Conservation (phyloP, 2,797 vertebrate species). For the Rhynchotus rufescens region DNA sequence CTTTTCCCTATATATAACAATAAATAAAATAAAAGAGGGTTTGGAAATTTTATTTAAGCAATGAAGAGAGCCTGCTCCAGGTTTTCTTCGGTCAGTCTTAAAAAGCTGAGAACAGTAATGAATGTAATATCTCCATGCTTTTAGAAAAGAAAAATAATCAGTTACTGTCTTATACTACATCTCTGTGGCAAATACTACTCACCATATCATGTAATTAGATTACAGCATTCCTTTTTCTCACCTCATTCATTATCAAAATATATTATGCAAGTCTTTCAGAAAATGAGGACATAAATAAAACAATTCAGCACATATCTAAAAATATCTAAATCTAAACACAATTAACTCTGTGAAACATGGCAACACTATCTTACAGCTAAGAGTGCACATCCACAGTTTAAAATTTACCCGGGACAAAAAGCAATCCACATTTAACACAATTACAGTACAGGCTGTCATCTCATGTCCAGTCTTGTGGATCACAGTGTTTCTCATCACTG, state of each 20-base stretch:
- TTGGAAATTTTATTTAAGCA: neutral
- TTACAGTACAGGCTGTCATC: neutral
- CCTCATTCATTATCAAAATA: neutral
- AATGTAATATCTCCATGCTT: neutral
- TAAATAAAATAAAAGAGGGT: neutral
- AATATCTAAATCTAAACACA: neutral
- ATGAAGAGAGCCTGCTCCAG: neutral
- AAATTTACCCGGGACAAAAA: neutral
- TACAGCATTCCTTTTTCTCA: neutral
- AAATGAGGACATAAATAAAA: neutral
- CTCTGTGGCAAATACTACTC: neutral
- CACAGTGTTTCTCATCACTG: neutral
- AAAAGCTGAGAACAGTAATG: neutral
- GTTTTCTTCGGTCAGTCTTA: neutral
- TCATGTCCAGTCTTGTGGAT: neutral
- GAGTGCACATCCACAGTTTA: neutral
- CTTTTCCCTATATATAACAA: neutral
- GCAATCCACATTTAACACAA: neutral
- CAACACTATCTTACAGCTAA: neutral
- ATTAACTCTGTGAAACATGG: neutral
- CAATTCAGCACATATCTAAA: neutral
- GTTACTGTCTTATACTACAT: neutral
- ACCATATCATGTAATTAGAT: too few relatives aligned
- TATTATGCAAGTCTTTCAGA: neutral
- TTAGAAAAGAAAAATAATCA: neutral